Evolutionary conservation across 1,140 invertebrate genomes (phyloP), one percentile per base, ranked within the genome.

Genomic region (Paralvinella palmiformis): DNA sequence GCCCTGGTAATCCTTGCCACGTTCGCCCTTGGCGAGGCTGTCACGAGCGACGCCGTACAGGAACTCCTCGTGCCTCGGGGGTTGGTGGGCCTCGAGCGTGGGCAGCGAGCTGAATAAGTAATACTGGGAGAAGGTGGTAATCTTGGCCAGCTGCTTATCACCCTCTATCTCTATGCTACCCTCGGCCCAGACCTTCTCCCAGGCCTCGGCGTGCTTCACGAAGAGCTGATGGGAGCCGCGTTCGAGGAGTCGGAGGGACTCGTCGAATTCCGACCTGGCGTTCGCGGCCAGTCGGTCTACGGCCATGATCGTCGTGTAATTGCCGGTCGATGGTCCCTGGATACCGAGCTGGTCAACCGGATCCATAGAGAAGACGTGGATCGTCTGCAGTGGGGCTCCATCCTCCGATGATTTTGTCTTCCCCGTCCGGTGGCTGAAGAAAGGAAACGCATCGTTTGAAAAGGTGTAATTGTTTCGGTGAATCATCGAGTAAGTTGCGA

Each of bases 261-360:
- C 20, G 33, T 63, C 61, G 24, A 63, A 63, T 29, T 63, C 61
- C 17, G 45, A 22, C 33, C 61, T 63, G n/a, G 61, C 61, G 35
- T 63, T 63, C 32, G 48, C 45, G 20, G 52, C 61, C n/a, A 31
- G 37, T 15, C 24, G 44, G 29, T 63, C 61, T 13, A 63, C 27
- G 32, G 61, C 29, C 61, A 63, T 63, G 33, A 63, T 56, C 31
- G 55, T 29, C n/a, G 61, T 63, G 50, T 63, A 56, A 45, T 63
- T 55, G 27, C 32, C 61, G 13, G 31, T 58, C n/a, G 52, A 27
- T 10, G 37, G 52, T 20, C 61, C 61, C 22, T 24, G 29, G 22
- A 63, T 63, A 35, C 6, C 29, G 45, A 55, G 35, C 50, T 55
- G 29, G 17, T 2, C 22, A 29, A 63, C 20, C n/a, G 61, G 61